phyloP scores from a whole-genome alignment of 2,797 vertebrate genomes.

The Bucorvus abyssinicus region DNA sequence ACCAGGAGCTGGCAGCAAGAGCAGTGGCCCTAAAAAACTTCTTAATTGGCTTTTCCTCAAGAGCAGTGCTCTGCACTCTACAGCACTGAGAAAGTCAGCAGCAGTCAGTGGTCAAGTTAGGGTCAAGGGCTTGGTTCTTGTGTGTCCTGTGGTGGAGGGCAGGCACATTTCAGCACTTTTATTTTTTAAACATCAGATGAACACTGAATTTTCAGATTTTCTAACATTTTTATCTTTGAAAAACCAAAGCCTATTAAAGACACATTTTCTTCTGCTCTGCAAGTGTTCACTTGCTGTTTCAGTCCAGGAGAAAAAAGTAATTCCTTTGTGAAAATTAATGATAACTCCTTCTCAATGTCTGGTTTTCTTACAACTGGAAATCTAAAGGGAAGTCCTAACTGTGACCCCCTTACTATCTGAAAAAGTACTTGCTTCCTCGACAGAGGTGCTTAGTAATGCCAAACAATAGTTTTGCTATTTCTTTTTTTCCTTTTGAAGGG shows the following conservation, averaged over 20 bases:
- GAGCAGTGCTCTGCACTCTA: background rate
- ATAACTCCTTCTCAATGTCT: background rate
- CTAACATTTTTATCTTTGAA: background rate
- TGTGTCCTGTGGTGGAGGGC: background rate
- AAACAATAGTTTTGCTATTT: background rate
- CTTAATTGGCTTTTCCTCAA: background rate
- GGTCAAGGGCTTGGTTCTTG: background rate
- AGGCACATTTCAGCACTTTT: background rate
- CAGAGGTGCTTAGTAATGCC: background rate
- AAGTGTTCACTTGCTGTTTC: background rate
- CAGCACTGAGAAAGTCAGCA: background rate
- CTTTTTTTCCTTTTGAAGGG: background rate
- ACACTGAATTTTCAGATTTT: background rate
- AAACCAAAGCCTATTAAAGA: background rate
- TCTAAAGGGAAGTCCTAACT: background rate
- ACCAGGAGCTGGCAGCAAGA: background rate
- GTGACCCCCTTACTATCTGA: background rate
- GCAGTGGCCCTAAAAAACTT: background rate
- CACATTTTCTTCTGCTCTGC: background rate
- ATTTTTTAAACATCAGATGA: background rate
- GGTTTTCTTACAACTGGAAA: background rate
- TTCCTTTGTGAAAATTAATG: background rate
- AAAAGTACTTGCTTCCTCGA: background rate
- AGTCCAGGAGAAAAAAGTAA: background rate
- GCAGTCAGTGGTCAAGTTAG: accelerated